Evolutionary conservation across 2,797 vertebrate species (phyloP), one percentile per base, ranked within the genome.

Genomic region (Halcyon badia): DNA sequence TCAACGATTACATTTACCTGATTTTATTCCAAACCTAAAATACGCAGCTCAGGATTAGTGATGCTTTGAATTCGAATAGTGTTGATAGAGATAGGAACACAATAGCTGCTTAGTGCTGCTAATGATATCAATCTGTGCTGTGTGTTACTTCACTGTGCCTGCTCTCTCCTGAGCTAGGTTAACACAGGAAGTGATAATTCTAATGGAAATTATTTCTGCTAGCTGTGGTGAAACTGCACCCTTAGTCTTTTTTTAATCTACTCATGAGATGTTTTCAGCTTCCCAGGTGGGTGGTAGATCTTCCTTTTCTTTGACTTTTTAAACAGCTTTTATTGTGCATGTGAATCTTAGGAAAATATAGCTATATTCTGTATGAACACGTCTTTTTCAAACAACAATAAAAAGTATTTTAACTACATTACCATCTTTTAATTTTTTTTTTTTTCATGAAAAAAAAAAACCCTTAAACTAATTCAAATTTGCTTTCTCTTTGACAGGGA

Each of bases 161-260:
- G 66, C 65, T 83, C 57, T 89, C 33, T 87, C 61, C 66, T 87
- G 52, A 46, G 61, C 54, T 81, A 37, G 57, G 21, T 87, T 91
- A 76, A 48, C 18, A 83, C 12, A 30, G 31, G 30, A 88, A 75
- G 26, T 35, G 66, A 30, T 81, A 88, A 72, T 28, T 83, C 11
- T 54, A 16, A 49, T 44, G 49, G 78, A 96, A 90, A 54, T 91
- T 64, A 73, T 58, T 94, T 89, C 68, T 89, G 28, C 21, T 89
- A 83, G 28, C 52, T 79, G 52, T 88, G 56, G 11, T 54, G 30
- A 90, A 91, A 70, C 54, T 42, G 41, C 57, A 46, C 0, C 1
- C 58, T 24, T 46, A 37, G 14, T 88, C n/a, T 60, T 91, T 78
- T 86, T 86, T 91, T 75, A 70, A 65, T 76, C 24, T 78, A 60